Base-by-base conservation (phyloP, 2,797 vertebrate species). In the Eulemur mongoz region DNA sequence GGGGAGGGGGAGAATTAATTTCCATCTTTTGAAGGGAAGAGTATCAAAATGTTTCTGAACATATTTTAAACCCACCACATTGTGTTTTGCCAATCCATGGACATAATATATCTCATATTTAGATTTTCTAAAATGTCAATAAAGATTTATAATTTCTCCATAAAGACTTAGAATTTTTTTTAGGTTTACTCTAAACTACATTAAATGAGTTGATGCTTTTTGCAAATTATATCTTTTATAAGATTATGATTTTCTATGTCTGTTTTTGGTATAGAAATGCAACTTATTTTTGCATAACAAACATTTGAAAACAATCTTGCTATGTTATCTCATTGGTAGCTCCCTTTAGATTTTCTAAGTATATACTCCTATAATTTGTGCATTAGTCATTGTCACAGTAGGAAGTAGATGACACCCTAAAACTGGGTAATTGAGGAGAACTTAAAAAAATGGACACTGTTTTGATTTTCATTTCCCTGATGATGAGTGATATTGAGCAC, bases 281-380 rank as follows among this genome's bases (percentile, higher is more conserved):
- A 32, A 67, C 50, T 78, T 79, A 87, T 69, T 76, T 94, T 88
- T 92, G 69, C n/a, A 43, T 59, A 59, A 27, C 40, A 94, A 83
- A 76, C 22, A 40, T n/a, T 69, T 35, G 48, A 87, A 50, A 48
- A n/a, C 25, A 70, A 82, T 40, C 27, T 86, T 92, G 48, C 72
- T 48, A 23, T 40, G 22, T 76, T 38, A 70, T 59, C 6, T 30
- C 75, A 40, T 63, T n/a, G 23, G 45, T 43, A 61, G 54, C 27
- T 59, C 4, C 15, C 57, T 59, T 43, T 73, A 22, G 15, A 40
- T 67, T 82, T 92, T 82, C 78, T 69, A 50, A 88, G 38, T 48
- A 57, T 6, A 75, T 38, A 65, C 48, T 40, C 11, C 67, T 59
- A 8, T 59, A 18, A 88, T 75, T 75, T 57, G 67, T 87, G 23